A percentile compares a stretch with the other conserved stretches of the same genome.
Evolutionary conservation across 2,888 invertebrate species (phyloP).

Genomic region (Pedicia rivosa): DNA sequence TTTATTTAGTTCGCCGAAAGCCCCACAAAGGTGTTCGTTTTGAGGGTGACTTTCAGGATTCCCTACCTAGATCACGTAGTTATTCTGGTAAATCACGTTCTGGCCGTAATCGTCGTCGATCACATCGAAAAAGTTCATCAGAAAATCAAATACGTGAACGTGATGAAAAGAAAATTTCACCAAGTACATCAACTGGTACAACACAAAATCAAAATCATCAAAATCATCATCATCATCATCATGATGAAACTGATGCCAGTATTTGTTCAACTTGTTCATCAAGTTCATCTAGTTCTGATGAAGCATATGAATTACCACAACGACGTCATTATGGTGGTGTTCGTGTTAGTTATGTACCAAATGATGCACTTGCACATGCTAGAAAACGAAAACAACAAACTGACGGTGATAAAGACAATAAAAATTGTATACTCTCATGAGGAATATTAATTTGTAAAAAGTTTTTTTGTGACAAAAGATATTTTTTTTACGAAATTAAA

Average conservation of each 20-base stretch:
- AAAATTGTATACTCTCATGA: conserved; percentile 80
- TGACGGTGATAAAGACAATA: conserved; percentile 43
- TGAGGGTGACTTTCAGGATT: conserved; percentile 27
- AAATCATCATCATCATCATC: conserved; percentile 15
- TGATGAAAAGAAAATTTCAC: conserved; percentile 17
- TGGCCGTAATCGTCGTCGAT: conserved; percentile 19
- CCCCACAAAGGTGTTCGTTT: conserved; percentile 27
- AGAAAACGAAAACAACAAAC: conserved; percentile 40
- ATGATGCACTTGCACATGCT: conserved; percentile 75
- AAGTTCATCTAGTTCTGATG: conserved; percentile 72
- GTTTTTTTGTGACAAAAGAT: too few relatives aligned
- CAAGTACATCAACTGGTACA: neutral
- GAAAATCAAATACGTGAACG: conserved; percentile 7
- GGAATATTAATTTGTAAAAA: conserved; percentile 25
- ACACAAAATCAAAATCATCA: conserved; percentile 14
- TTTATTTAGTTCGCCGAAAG: too few relatives aligned
- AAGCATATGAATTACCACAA: conserved; percentile 73
- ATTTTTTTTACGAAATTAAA: too few relatives aligned
- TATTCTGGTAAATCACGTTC: conserved; percentile 32
- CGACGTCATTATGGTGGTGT: conserved; percentile 75
- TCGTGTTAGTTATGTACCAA: conserved; percentile 83
- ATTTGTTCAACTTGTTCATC: conserved; percentile 86
- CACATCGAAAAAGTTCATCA: conserved; percentile 5
- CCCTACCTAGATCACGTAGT: conserved; percentile 36
- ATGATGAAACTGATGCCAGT: conserved; percentile 49